Base-by-base conservation (phyloP, 1,140 invertebrate genomes). In the Meloidogyne floridensis region DNA sequence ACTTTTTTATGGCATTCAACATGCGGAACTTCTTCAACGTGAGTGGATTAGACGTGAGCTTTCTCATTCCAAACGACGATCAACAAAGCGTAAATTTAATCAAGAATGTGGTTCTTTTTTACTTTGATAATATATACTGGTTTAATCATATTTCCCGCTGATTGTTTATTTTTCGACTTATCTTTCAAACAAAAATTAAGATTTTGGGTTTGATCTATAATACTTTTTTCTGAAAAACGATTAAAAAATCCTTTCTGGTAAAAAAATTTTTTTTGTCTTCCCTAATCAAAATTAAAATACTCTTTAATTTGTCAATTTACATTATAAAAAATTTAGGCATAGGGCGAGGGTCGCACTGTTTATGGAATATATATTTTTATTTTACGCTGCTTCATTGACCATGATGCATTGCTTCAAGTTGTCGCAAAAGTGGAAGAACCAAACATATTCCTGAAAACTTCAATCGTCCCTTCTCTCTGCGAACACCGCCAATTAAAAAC, bases 311-410 rank as follows among this genome's bases (percentile, higher is more conserved):
- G 32, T 32, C 2, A 32, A 32, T 32, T 32, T 32, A 32, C 32
- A 32, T 32, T 32, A 32, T 32, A 32, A 0, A 32, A 32, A 32
- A 32, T 32, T 32, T 32, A 32, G 32, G 1, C 32, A 32, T 32
- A 32, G 32, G 32, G 32, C 32, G 32, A 32, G 1, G 32, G 1
- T 32, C 1, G 32, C 32, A 32, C 32, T 32, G 32, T 32, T 32
- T 32, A 32, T 32, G 32, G 32, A 32, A 32, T 32, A 32, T 32
- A 32, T 32, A 32, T 32, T 32, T 32, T 32, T 32, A 32, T 32
- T 32, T 32, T 32, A 32, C 1, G 32, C 32, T 32, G 95, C 0
- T 93, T 94, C 91, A 93, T 97, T 6, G 92, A 93, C 74, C 92
- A 94, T 75, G 56, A 47, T 11, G 53, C n/a, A 65, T 32, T 79